A percentile compares a stretch with the other conserved stretches of the same genome.
Evolutionary conservation across 92 coral and sea anemone genomes (phyloP).

Genomic region (Montipora capitata): DNA sequence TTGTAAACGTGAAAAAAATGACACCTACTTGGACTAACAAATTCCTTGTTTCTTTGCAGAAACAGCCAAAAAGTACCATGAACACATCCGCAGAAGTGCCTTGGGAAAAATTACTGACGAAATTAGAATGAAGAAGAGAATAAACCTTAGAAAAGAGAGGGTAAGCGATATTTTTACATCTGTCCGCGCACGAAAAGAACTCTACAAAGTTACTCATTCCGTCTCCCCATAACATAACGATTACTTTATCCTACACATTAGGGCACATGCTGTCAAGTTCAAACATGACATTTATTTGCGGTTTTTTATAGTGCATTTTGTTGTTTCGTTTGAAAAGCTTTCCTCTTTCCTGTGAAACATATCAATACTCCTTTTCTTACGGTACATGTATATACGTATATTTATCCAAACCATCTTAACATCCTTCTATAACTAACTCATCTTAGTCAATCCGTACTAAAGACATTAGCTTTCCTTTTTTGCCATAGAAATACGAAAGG

Average conservation of each 20-base stretch:
- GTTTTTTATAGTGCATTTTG: neutral
- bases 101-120: constrained; percentile 32
- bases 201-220: neutral
- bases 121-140: neutral
- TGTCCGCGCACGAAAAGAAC: too few relatives aligned
- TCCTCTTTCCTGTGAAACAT: neutral
- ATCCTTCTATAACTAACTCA: neutral
- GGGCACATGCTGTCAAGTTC: neutral
- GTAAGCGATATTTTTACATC: constrained; percentile 29
- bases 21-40: neutral
- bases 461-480: neutral
- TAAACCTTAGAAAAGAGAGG: constrained; percentile 26
- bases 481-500: too few relatives aligned
- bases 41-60: neutral
- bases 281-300: neutral
- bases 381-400: neutral
- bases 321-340: neutral
- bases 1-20: neutral
- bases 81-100: constrained; percentile 25
- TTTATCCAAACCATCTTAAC: neutral
- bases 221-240: neutral
- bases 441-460: neutral
- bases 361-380: neutral
- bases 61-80: constrained; percentile 37
- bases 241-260: neutral